Percentiles rank a stretch among this genome's conserved stretches.
These are phyloP conservation scores for Phalanger gymnotis DNA, from an alignment of 2,797 vertebrate species.

Conservation along the genomic window DNA sequence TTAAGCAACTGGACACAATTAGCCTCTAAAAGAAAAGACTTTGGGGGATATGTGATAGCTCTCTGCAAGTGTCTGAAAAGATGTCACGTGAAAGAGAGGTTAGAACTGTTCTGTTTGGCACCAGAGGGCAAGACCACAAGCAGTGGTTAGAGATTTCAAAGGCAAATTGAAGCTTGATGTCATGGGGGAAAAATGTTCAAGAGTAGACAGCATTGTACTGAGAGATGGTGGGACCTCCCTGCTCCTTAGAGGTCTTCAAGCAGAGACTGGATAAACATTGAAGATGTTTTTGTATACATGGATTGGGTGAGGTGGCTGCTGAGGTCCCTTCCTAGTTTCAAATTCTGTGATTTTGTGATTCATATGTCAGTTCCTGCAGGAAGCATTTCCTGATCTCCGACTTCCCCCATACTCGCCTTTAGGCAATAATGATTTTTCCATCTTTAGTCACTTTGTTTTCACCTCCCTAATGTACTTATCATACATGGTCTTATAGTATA, in stretches of 20 bases:
- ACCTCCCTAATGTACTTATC: not conserved
- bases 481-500: not conserved
- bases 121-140: not conserved
- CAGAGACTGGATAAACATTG: not conserved
- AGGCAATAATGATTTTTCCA: not conserved
- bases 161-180: not conserved
- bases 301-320: not conserved
- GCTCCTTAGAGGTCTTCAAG: not conserved
- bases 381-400: not conserved
- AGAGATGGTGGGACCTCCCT: not conserved
- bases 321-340: not conserved
- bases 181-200: not conserved
- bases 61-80: not conserved
- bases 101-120: not conserved
- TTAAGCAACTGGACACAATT: not conserved
- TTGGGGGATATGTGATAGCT: not conserved
- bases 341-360: not conserved
- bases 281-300: not conserved
- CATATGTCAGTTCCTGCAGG: not conserved
- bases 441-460: not conserved
- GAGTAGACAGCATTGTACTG: not conserved
- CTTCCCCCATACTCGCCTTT: not conserved
- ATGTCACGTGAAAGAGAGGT: not conserved
- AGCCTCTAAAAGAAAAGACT: not conserved
- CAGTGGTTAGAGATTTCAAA: not conserved